Evolutionary conservation across 2,113 vertebrate genomes (phyloP).

Genomic region (Geococcyx californianus): DNA sequence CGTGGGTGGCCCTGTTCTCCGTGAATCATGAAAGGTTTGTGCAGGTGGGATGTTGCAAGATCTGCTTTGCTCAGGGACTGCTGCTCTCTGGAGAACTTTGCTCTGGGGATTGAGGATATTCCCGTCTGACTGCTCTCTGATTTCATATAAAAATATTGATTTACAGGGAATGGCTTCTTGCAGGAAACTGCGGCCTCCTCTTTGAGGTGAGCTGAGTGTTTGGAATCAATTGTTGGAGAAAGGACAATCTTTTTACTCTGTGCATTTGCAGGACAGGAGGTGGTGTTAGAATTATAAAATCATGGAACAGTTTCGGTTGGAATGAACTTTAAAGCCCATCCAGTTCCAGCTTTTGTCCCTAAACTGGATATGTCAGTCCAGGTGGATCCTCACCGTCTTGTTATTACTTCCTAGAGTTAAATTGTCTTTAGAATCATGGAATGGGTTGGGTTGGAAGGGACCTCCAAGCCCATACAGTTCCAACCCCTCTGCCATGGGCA

Average conservation of each 20-base stretch:
- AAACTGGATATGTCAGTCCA: too few relatives aligned
- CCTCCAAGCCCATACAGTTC: too few relatives aligned
- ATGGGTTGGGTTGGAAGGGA: too few relatives aligned
- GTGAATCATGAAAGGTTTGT: fast-evolving
- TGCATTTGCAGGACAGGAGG: neutral
- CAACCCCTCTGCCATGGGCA: too few relatives aligned
- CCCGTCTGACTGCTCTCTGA: neutral
- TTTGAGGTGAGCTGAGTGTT: neutral
- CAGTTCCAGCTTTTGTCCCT: too few relatives aligned
- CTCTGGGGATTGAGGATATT: neutral
- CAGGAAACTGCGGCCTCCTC: neutral
- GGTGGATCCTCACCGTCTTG: too few relatives aligned
- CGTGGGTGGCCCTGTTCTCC: neutral
- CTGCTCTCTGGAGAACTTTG: neutral
- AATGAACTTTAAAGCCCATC: too few relatives aligned
- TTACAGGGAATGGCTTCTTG: neutral
- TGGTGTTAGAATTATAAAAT: too few relatives aligned
- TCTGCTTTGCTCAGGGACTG: neutral
- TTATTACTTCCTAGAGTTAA: too few relatives aligned
- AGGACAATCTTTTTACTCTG: neutral
- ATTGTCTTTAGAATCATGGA: too few relatives aligned
- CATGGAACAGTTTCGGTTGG: too few relatives aligned
- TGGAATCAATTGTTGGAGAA: neutral
- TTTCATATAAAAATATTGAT: neutral
- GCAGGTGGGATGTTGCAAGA: too few relatives aligned